These are phyloP conservation scores for Zhengitettix transpicula DNA, from an alignment of 2,888 invertebrate species.

Conservation along the genomic window DNA sequence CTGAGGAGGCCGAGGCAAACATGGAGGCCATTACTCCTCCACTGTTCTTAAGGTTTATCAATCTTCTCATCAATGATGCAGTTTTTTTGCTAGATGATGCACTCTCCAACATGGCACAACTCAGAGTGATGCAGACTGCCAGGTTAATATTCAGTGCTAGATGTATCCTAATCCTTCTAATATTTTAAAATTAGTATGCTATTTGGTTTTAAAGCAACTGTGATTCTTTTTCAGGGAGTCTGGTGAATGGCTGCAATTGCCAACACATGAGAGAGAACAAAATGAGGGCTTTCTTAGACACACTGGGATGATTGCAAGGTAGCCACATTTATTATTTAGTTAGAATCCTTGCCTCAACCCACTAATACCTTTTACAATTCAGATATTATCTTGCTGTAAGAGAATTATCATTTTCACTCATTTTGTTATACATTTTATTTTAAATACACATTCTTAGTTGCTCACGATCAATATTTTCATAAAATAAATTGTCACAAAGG, in stretches of 20 bases:
- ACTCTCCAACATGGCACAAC: constrained; percentile 71
- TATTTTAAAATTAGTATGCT: too few species aligned
- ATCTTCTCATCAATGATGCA: constrained; percentile 93
- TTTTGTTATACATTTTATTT: too few species aligned
- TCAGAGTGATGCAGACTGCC: constrained; percentile 63
- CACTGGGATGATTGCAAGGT: constrained; percentile 63
- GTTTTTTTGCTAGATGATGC: constrained; percentile 90
- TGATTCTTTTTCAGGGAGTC: constrained; percentile 33
- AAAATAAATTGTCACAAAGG: too few species aligned
- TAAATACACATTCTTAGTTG: too few species aligned
- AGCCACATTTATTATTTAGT: neutral
- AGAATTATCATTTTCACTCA: too few species aligned
- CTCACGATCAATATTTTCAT: too few species aligned
- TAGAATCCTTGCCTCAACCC: too few species aligned
- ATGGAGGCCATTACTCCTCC: constrained; percentile 87
- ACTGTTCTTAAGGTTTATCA: constrained; percentile 84
- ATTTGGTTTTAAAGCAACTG: too few species aligned
- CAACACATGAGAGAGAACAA: constrained; percentile 55
- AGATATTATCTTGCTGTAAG: too few species aligned
- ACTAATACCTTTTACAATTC: too few species aligned
- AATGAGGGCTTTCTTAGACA: constrained; percentile 55
- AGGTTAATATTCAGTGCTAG: constrained; percentile 24
- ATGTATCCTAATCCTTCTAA: too few species aligned
- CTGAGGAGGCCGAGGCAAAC: constrained; percentile 62
- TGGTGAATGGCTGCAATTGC: constrained; percentile 56